Evolutionary conservation across 2,113 vertebrate genomes (phyloP), one percentile per base, ranked within the genome.

Genomic region (Bucco capensis): DNA sequence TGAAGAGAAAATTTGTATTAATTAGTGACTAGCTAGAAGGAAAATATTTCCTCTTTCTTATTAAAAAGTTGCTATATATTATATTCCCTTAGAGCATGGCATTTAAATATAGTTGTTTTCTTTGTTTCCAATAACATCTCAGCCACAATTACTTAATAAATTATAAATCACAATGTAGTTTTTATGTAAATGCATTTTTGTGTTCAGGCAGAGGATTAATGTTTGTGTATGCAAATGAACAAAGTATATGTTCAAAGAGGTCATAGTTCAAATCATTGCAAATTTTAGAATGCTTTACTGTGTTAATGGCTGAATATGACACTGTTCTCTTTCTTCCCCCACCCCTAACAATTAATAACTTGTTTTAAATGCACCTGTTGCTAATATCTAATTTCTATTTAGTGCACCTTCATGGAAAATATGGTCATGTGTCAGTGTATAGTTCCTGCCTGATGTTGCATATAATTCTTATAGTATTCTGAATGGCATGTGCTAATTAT

Each of bases 401-500:
- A 97, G 85, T 79, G 86, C 89, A 92, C 78, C 94, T 97, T 96
- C 61, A 47, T 53, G 67, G 88, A 96, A 97, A 96, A 96, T 69
- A 69, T 71, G 90, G 95, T 93, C 93, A 86, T 94, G 93, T 97
- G 96, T 96, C 96, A 96, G 61, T 37, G 80, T 97, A 97, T 96
- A 97, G 97, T 97, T 97, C 96, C 96, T 98, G 98, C 97, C 97
- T 97, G 97, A 97, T 97, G 97, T 98, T 97, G 97, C 97, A 96
- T 97, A 97, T 98, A 98, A 98, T 98, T 96, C 97, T 97, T 96
- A 92, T 75, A 96, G 97, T 97, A 97, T 97, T 97, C 94, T 98
- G 97, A 98, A 97, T 97, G 98, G 96, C 98, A 98, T 97, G 97
- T 98, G 98, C 97, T 98, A 98, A 98, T 98, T 98, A 98, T 98